A percentile compares a stretch with the other conserved stretches of the same genome.
These are phyloP conservation scores for Tupaia tana DNA, from an alignment of 2,113 vertebrate species.

Conservation along the genomic window DNA sequence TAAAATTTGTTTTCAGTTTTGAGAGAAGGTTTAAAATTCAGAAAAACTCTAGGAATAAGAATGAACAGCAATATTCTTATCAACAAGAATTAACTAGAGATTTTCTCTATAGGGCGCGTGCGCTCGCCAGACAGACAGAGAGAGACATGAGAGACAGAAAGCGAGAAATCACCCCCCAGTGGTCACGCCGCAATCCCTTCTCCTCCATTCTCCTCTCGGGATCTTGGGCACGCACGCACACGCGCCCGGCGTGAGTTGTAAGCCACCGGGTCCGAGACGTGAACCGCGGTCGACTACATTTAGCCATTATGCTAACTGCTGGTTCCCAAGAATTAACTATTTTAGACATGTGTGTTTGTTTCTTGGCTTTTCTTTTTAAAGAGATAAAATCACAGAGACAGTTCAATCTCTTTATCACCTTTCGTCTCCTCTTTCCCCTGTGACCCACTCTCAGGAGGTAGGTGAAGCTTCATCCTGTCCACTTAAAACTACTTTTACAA, in stretches of 20 bases:
- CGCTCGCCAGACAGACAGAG: no score
- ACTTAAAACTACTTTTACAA: not conserved
- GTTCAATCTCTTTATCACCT: not conserved
- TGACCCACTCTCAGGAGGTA: not conserved
- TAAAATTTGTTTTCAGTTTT: not conserved
- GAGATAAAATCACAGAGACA: not conserved
- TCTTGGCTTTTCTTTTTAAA: constrained; percentile 18
- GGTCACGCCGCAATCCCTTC: no score
- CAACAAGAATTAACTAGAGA: not conserved
- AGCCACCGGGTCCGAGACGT: no score
- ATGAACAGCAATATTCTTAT: not conserved
- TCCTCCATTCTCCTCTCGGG: no score
- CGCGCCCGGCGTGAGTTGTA: no score
- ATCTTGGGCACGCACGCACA: no score
- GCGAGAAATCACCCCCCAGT: no score
- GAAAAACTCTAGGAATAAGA: not conserved
- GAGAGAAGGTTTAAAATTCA: not conserved
- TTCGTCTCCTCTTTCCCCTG: not conserved
- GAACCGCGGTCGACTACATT: no score
- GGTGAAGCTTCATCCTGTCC: not conserved
- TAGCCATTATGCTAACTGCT: no score
- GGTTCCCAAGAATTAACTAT: not conserved
- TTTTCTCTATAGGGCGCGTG: no score
- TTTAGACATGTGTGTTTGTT: constrained; percentile 10
- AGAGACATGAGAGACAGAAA: no score